phyloP scores from a whole-genome alignment of 2,797 vertebrate genomes.

The Rhyacichthys aspro region DNA sequence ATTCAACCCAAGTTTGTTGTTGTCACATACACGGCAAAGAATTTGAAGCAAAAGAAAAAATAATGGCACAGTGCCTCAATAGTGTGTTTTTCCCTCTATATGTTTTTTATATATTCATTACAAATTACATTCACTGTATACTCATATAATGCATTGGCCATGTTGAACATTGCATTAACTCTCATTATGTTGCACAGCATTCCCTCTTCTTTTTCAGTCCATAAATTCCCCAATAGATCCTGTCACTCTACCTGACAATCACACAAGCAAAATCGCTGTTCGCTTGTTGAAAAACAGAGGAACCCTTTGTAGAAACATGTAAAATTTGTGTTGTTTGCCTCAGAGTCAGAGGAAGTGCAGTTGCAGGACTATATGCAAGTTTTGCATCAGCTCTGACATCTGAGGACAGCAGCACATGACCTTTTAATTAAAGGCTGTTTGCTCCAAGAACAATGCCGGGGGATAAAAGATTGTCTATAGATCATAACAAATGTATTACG shows the following conservation, averaged over 20 bases:
- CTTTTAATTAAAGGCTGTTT: conserved; percentile 48
- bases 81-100: too few relatives aligned
- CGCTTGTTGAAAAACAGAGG: conserved; percentile 9
- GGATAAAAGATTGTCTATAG: conserved; percentile 7
- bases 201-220: conserved; percentile 21
- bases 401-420: conserved; percentile 39
- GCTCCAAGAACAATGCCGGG: conserved; percentile 29
- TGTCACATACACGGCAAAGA: too few relatives aligned
- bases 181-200: too few relatives aligned
- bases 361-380: conserved; percentile 56
- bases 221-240: conserved; percentile 27
- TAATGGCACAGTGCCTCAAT: too few relatives aligned
- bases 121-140: too few relatives aligned
- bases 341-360: conserved; percentile 22
- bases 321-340: conserved; percentile 19
- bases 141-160: too few relatives aligned
- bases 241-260: neutral
- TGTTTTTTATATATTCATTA: too few relatives aligned
- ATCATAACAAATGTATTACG: conserved; percentile 23
- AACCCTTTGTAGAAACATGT: conserved; percentile 11
- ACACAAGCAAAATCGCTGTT: conserved; percentile 28
- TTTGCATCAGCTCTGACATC: conserved; percentile 68
- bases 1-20: too few relatives aligned
- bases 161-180: too few relatives aligned
- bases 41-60: too few relatives aligned